Percentiles rank a stretch among this genome's conserved stretches.
phyloP scores from a whole-genome alignment of 2,797 vertebrate species.

The Amblyraja radiata region DNA sequence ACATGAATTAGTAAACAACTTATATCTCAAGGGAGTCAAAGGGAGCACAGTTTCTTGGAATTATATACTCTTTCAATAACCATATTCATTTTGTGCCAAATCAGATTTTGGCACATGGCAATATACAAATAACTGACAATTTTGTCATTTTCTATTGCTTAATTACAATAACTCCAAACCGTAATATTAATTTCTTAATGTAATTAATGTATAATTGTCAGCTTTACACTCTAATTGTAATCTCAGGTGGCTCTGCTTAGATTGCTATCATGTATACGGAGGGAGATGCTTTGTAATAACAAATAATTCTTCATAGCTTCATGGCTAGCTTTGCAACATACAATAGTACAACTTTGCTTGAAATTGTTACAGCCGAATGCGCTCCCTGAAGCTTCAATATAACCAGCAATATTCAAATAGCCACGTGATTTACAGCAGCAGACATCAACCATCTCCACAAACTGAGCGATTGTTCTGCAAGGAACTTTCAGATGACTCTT shows the following conservation, averaged over 20 bases:
- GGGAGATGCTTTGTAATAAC: constrained; percentile 39
- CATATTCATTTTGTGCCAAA: constrained; percentile 13
- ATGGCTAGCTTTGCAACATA: background rate
- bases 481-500: background rate
- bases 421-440: background rate
- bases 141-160: constrained; percentile 42
- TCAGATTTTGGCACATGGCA: constrained; percentile 43
- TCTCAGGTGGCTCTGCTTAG: constrained; percentile 41
- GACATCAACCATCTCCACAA: background rate
- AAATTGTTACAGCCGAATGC: background rate
- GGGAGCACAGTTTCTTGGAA: background rate
- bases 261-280: constrained; percentile 47
- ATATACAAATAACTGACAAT: constrained; percentile 39
- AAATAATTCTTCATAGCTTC: background rate
- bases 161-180: constrained; percentile 41
- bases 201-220: constrained; percentile 43
- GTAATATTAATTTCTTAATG: constrained; percentile 42
- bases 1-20: constrained; percentile 1
- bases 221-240: constrained; percentile 43
- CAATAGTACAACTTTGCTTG: background rate
- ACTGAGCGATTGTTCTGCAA: background rate
- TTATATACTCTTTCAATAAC: constrained; percentile 6
- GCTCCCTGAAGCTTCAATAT: background rate
- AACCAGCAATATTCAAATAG: background rate
- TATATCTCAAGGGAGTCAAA: background rate